Percentiles rank a stretch among this genome's conserved stretches.
phyloP scores from a whole-genome alignment of 2,888 invertebrate species.

The Morpho deidamia region DNA sequence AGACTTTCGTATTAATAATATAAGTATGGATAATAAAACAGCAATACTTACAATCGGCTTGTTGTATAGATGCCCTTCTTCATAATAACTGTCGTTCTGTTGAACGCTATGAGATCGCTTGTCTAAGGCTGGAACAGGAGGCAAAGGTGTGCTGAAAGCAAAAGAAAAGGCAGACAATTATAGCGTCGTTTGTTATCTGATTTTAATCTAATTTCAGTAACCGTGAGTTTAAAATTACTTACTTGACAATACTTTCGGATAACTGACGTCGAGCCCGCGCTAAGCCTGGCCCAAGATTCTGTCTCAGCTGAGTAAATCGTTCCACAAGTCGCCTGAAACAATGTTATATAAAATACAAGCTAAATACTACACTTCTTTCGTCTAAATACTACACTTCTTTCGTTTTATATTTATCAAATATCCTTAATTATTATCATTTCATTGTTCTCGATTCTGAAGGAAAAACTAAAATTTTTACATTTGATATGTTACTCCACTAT shows the following conservation, averaged over 20 bases:
- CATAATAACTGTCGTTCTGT: conserved; percentile 71
- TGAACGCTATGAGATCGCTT: conserved; percentile 78
- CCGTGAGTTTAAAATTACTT: conserved; percentile 42
- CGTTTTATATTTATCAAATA: too few relatives aligned
- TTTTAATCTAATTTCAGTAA: conserved; percentile 4
- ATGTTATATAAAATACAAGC: too few relatives aligned
- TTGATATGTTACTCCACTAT: too few relatives aligned
- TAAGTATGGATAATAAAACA: too few relatives aligned
- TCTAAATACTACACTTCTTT: too few relatives aligned
- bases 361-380: too few relatives aligned
- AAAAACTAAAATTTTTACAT: too few relatives aligned
- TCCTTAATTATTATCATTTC: too few relatives aligned
- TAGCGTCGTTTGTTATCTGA: too few relatives aligned
- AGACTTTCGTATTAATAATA: not conserved
- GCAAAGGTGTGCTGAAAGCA: conserved; percentile 84
- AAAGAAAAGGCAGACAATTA: conserved; percentile 1
- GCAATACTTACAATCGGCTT: conserved; percentile 79
- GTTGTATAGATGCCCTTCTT: conserved; percentile 85
- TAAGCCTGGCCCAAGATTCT: conserved; percentile 83
- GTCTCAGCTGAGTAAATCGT: conserved; percentile 89
- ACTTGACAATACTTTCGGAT: conserved; percentile 90
- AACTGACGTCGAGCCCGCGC: conserved; percentile 82
- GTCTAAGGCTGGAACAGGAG: conserved; percentile 86
- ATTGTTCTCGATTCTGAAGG: too few relatives aligned
- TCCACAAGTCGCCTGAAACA: conserved; percentile 86